Conservation (phyloP, 2,888 invertebrate genomes). For the Phasia obesa region DNA sequence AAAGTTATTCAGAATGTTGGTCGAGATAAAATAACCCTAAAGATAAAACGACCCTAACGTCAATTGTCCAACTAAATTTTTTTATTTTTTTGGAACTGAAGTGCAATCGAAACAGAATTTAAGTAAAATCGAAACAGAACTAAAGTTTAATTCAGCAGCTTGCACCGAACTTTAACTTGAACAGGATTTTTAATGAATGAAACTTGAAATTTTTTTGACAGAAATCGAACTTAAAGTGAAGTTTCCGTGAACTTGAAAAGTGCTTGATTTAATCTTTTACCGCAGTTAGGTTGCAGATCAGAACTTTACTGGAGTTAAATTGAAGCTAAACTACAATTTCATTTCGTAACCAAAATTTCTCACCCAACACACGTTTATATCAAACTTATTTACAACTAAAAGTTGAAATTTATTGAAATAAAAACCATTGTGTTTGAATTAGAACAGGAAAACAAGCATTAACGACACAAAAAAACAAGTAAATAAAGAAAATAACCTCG, state of each 20-base stretch:
- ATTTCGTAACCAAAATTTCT: neutral
- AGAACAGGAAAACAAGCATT: conserved; percentile 59
- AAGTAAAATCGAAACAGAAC: no score
- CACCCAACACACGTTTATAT: conserved; percentile 5
- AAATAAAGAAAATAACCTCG: conserved; percentile 65
- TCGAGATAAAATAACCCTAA: no score
- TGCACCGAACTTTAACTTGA: no score
- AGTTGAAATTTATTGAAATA: conserved; percentile 49
- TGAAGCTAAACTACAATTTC: neutral
- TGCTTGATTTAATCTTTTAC: no score
- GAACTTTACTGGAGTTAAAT: neutral
- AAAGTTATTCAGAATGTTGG: no score
- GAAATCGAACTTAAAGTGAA: neutral
- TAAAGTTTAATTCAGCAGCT: no score
- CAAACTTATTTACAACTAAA: conserved; percentile 34
- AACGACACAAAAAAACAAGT: conserved; percentile 50
- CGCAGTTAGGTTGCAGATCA: no score
- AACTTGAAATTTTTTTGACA: neutral
- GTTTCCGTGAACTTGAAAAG: no score
- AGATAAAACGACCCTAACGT: no score
- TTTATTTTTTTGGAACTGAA: neutral
- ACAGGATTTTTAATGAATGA: neutral
- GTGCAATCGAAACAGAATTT: neutral
- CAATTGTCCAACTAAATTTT: no score
- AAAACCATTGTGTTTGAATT: conserved; percentile 50